Conservation (phyloP, 2,113 vertebrate species). For the Orycteropus afer region DNA sequence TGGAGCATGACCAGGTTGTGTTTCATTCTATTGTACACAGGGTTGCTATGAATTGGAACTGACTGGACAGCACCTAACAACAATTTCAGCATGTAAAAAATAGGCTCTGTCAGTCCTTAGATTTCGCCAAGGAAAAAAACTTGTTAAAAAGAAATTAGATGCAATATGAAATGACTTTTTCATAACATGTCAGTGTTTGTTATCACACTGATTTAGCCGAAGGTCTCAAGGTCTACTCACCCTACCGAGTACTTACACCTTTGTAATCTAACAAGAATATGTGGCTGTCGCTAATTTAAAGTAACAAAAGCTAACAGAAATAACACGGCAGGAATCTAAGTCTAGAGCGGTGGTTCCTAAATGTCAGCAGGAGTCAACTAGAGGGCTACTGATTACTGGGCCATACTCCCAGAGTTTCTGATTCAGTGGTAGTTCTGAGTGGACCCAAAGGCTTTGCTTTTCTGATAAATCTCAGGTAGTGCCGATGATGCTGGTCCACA, state of each 20-base stretch:
- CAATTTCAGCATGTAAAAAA: not conserved
- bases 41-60: no score
- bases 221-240: not conserved
- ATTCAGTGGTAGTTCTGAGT: not conserved
- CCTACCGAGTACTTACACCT: not conserved
- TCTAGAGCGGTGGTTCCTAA: not conserved
- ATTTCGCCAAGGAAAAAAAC: not conserved
- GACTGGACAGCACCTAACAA: no score
- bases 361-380: not conserved
- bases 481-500: not conserved
- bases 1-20: no score
- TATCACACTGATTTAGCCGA: not conserved
- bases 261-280: not conserved
- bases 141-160: conserved; percentile 8
- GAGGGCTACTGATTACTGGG: not conserved
- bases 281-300: not conserved
- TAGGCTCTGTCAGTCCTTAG: not conserved
- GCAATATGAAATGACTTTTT: conserved; percentile 21
- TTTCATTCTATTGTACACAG: no score
- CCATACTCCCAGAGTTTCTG: not conserved
- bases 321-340: not conserved
- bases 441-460: not conserved
- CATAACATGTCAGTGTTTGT: not conserved
- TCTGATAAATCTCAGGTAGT: not conserved
- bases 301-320: not conserved